Conservation (phyloP, 2,797 vertebrate species). For the Lagothrix lagotricha region DNA sequence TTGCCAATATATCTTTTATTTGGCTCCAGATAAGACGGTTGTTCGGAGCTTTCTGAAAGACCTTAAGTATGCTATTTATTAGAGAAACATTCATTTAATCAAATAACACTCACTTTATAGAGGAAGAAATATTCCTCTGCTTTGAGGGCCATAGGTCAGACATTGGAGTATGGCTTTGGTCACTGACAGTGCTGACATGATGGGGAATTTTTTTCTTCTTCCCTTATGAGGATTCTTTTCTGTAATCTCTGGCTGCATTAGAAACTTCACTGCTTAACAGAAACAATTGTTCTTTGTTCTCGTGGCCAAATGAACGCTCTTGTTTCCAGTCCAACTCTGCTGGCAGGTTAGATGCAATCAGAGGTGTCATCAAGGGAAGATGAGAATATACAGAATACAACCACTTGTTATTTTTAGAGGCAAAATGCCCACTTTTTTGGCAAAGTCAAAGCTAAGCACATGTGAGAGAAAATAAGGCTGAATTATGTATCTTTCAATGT, state of each 20-base stretch:
- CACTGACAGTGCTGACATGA: slow-evolving; percentile 76
- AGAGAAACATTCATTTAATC: slow-evolving; percentile 84
- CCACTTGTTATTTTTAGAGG: slow-evolving; percentile 72
- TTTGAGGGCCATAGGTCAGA: slow-evolving; percentile 77
- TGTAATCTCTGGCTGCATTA: slow-evolving; percentile 64
- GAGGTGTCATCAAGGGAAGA: slow-evolving; percentile 64
- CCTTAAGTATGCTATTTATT: slow-evolving; percentile 81
- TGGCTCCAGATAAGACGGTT: slow-evolving; percentile 84
- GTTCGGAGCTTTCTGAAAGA: slow-evolving; percentile 75
- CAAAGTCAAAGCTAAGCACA: slow-evolving; percentile 46
- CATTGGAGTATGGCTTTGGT: slow-evolving; percentile 75
- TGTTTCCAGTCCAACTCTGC: slow-evolving; percentile 67
- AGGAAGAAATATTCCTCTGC: slow-evolving; percentile 80
- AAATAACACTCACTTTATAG: slow-evolving; percentile 84
- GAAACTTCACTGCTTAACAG: slow-evolving; percentile 71
- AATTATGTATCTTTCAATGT: background rate
- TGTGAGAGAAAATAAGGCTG: slow-evolving; percentile 60
- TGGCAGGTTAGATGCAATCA: slow-evolving; percentile 75
- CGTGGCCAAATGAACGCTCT: slow-evolving; percentile 55
- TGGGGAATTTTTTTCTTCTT: slow-evolving; percentile 46
- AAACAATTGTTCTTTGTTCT: slow-evolving; percentile 71
- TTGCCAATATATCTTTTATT: slow-evolving; percentile 79
- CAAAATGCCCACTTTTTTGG: slow-evolving; percentile 71
- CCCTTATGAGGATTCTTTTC: slow-evolving; percentile 68
- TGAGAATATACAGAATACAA: slow-evolving; percentile 63